A percentile compares a stretch with the other conserved stretches of the same genome.
These are phyloP conservation scores for Rhagonycha lutea DNA, from an alignment of 2,888 invertebrate species.

Conservation along the genomic window DNA sequence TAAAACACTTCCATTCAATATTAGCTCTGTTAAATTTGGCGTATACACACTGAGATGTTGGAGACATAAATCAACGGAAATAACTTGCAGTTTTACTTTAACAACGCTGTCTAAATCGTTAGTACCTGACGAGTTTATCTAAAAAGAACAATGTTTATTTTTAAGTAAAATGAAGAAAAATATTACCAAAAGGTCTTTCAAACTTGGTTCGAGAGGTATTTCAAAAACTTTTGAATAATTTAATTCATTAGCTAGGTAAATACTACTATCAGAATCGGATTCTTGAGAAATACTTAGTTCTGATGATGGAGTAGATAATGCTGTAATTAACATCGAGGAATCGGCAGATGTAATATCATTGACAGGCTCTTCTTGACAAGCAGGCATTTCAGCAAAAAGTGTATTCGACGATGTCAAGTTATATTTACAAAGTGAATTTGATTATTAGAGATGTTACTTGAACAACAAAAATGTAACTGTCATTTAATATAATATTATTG, in stretches of 20 bases:
- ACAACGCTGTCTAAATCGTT: conserved; percentile 58
- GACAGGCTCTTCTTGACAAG: not conserved
- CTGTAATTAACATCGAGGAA: not conserved
- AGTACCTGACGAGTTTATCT: conserved; percentile 52
- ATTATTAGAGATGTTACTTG: not conserved
- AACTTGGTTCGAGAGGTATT: not conserved
- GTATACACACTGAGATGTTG: conserved; percentile 66
- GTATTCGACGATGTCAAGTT: not conserved
- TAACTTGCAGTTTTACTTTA: conserved; percentile 65
- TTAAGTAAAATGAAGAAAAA: not conserved
- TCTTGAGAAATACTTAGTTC: not conserved
- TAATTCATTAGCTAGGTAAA: not conserved
- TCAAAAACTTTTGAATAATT: not conserved
- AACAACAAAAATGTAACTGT: not conserved
- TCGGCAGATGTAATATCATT: conserved; percentile 2
- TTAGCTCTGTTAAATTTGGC: conserved; percentile 64
- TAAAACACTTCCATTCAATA: conserved; percentile 70
- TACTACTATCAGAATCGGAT: not conserved
- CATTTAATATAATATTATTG: not conserved
- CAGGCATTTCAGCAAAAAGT: conserved; percentile 1
- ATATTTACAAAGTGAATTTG: not conserved
- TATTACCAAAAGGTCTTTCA: conserved; percentile 1
- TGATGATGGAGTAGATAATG: not conserved
- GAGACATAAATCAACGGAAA: conserved; percentile 67
- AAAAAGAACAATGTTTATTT: not conserved